Evolutionary conservation across 2,888 invertebrate genomes (phyloP), one percentile per base, ranked within the genome.

Genomic region (Aplocera efformata): DNA sequence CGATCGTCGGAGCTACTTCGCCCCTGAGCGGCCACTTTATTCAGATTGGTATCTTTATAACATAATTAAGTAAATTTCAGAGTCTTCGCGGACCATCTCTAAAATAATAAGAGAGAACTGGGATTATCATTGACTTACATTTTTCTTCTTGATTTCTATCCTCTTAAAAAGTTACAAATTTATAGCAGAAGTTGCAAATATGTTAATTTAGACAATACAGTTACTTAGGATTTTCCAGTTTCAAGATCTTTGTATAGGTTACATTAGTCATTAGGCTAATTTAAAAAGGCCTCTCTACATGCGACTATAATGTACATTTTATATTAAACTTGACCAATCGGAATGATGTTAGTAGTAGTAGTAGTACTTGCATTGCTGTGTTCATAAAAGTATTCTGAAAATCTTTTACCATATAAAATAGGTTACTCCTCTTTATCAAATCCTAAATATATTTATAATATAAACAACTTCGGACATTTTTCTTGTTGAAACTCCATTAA

Each of bases 51-150:
- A 76, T 79, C 76, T 76, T 79, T 73, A 72, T 69, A 78, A 74
- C 67, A 72, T 74, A 77, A 79, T 80, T 80, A 79, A 79, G 73
- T 73, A 69, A 79, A 79, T 80, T 79, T 79, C 67, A 54, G 75
- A 76, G 71, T 72, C 71, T 62, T 72, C 71, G 63, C 64, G 67
- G 63, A 61, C 68, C 64, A 63, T 72, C 66, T 67, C 63, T 61
- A 56, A 76, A 71, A 79, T 75, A 77, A 79, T 78, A 77, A 71
- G 67, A 69, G 64, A 73, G 64, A 70, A 72, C 67, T 68, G 60
- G 68, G 70, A 48, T 74, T 72, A 76, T 71, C 67, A 62, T 60
- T 69, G 69, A 73, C 73, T 75, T 75, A 73, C 66, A 78, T 72
- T 72, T 58, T 69, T 60, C 58, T 58, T 62, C 66, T 64, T 69